These are phyloP conservation scores for Trichogramma dendrolimi DNA, from an alignment of 2,888 invertebrate species.

Conservation along the genomic window DNA sequence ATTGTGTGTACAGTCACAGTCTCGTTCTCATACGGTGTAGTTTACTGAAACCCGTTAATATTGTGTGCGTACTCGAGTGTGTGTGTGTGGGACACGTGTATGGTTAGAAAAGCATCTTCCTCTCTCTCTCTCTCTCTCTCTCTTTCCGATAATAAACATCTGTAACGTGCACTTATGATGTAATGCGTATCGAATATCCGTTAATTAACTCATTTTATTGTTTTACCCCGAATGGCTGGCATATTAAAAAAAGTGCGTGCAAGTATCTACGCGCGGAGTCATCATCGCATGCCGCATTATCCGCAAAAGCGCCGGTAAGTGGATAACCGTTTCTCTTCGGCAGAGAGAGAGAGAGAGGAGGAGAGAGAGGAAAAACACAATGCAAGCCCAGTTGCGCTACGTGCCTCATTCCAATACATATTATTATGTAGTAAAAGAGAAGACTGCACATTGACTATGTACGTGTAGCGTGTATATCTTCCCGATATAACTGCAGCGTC, in stretches of 20 bases:
- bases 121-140: no score
- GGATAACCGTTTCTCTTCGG: no score
- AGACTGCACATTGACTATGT: not conserved
- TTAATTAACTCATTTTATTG: conserved; percentile 23
- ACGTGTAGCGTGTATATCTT: no score
- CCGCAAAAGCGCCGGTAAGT: no score
- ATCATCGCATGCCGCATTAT: no score
- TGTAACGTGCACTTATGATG: conserved; percentile 4
- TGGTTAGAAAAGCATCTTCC: no score
- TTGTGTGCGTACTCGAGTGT: conserved; percentile 5
- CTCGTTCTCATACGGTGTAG: conserved; percentile 14
- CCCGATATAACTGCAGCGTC: no score
- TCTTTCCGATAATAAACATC: no score
- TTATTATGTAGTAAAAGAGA: not conserved
- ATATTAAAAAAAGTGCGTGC: no score
- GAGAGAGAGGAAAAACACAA: conserved; percentile 12
- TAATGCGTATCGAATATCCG: not conserved
- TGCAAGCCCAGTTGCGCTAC: not conserved
- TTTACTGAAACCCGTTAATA: conserved; percentile 21
- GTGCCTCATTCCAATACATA: conserved; percentile 8
- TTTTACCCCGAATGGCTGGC: not conserved
- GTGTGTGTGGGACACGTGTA: no score
- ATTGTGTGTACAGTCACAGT: not conserved
- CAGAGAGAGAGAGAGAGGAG: conserved; percentile 10
- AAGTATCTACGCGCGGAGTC: no score